A percentile compares a stretch with the other conserved stretches of the same genome.
Evolutionary conservation across 2,888 invertebrate genomes (phyloP).

Genomic region (Epistrophe eligans): DNA sequence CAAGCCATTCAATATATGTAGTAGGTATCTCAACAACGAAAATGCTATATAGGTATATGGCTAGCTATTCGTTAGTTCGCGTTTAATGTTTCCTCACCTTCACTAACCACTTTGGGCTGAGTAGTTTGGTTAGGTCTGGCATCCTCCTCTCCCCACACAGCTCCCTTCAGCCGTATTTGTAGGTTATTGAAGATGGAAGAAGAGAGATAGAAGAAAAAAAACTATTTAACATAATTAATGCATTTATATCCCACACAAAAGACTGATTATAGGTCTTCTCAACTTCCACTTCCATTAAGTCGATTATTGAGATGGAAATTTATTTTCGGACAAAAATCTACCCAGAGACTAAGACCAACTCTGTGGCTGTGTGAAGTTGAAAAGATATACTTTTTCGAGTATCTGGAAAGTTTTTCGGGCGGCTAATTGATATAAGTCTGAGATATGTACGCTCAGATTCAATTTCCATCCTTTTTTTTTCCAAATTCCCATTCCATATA

Average conservation of each 20-base stretch:
- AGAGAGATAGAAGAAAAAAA: constrained; percentile 34
- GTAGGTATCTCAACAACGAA: constrained; percentile 21
- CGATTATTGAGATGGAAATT: constrained; percentile 72
- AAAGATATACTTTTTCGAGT: constrained; percentile 27
- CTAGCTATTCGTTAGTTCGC: constrained; percentile 14
- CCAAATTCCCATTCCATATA: constrained; percentile 13
- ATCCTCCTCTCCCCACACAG: not conserved
- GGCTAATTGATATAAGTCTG: constrained; percentile 72
- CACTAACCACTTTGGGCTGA: constrained; percentile 48
- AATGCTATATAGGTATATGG: no score
- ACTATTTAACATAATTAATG: constrained; percentile 74
- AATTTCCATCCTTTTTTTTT: constrained; percentile 46
- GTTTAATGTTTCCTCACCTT: constrained; percentile 47
- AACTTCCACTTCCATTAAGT: constrained; percentile 70
- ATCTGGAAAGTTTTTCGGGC: constrained; percentile 61
- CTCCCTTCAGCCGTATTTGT: not conserved
- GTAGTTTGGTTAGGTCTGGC: constrained; percentile 13
- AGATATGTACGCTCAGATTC: constrained; percentile 63
- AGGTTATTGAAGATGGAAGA: constrained; percentile 24
- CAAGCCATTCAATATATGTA: constrained; percentile 28
- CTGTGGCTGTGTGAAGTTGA: not conserved
- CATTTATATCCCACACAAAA: constrained; percentile 75
- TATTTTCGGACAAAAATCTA: constrained; percentile 30
- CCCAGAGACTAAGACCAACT: constrained; percentile 1
- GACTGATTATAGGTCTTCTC: constrained; percentile 63